Evolutionary conservation across 1,140 invertebrate species (phyloP).

Genomic region (Bombus sylvicola): DNA sequence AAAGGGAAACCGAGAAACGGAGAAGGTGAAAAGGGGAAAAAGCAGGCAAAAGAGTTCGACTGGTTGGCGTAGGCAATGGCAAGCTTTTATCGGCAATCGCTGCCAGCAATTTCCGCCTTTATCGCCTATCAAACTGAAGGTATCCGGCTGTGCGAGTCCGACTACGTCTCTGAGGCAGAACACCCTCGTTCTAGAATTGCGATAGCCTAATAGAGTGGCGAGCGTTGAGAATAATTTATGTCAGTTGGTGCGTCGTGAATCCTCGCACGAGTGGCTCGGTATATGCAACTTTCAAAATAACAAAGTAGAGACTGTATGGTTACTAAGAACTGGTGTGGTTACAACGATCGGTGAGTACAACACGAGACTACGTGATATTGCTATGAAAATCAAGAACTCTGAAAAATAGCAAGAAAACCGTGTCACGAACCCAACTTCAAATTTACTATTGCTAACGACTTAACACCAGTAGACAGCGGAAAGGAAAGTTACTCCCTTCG

Average conservation of each 20-base stretch:
- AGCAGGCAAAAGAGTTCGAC: slow-evolving; percentile 15
- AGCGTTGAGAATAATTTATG: slow-evolving; percentile 23
- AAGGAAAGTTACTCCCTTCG: not conserved
- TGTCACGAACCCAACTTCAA: not conserved
- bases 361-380: not conserved
- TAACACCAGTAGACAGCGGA: not conserved
- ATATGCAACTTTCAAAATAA: no score
- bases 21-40: not conserved
- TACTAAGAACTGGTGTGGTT: no score
- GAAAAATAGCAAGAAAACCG: no score
- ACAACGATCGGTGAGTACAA: no score
- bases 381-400: not conserved
- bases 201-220: slow-evolving; percentile 1
- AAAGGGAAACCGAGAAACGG: no score
- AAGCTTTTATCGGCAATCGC: slow-evolving; percentile 53
- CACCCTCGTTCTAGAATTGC: slow-evolving; percentile 16
- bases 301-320: no score
- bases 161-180: slow-evolving; percentile 12
- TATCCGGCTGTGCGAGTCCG: slow-evolving; percentile 27
- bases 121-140: slow-evolving; percentile 54
- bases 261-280: no score
- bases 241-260: not conserved
- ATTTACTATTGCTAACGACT: not conserved
- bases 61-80: slow-evolving; percentile 11
- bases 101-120: slow-evolving; percentile 58